Evolutionary conservation across 1,140 invertebrate species (phyloP), one percentile per base, ranked within the genome.

Genomic region (Zaprionus nigranus): DNA sequence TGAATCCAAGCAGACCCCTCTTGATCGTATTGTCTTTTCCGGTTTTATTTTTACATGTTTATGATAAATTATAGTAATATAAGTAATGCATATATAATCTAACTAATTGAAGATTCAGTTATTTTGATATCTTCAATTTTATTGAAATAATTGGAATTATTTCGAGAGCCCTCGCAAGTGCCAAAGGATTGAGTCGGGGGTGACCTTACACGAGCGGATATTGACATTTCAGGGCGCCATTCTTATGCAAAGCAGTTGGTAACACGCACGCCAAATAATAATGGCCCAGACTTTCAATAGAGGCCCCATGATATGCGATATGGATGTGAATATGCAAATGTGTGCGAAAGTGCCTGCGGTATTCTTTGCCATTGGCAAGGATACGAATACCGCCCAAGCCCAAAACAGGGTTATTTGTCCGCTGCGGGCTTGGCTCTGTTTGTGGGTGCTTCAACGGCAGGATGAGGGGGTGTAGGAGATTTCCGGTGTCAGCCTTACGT

Each of bases 261-360:
- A 76, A 86, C 82, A 85, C 82, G 83, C 83, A 86, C 71, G 43
- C 65, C 57, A 78, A 77, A 80, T 84, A 77, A 83, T 80, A 77
- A 83, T 80, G 68, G 81, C 60, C 40, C 77, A 60, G 68, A 63
- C 74, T 86, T 84, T 81, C 81, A 81, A 84, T 84, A 84, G 73
- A 13, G 17, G 36, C 36, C 73, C 43, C 78, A 71, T 74, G 74
- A 78, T 75, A 85, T 81, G 78, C 82, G 75, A 86, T 79, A 85
- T 81, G 78, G 64, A 67, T 78, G 73, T 81, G 68, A 54, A 77
- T 80, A 84, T 84, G 82, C 63, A 81, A 85, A 81, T 85, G 65
- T 85, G 65, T 24, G 54, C 40, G 40, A 46, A 70, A 76, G n/a
- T 34, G 78, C 38, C 26, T 60, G 20, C 49, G 22, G 40, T 24